A percentile compares a stretch with the other conserved stretches of the same genome.
Conservation (phyloP, 2,797 vertebrate species). For the Sebastes oblongus region DNA sequence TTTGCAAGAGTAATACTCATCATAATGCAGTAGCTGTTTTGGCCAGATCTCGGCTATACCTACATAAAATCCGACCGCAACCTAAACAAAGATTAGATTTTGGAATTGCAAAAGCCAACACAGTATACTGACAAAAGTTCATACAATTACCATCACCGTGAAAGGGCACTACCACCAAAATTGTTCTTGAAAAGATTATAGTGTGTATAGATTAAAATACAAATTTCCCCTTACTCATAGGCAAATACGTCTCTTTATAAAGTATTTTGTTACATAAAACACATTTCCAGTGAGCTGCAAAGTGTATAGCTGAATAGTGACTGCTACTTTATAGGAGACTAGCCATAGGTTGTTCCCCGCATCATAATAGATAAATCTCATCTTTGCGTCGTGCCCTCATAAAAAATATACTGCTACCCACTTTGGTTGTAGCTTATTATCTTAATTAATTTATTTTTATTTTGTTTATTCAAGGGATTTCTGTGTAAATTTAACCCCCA, state of each 20-base stretch:
- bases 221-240: conserved; percentile 13
- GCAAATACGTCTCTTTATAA: conserved; percentile 26
- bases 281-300: conserved; percentile 55
- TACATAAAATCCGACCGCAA: conserved; percentile 57
- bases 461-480: not conserved
- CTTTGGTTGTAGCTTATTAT: not conserved
- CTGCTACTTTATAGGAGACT: not conserved
- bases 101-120: conserved; percentile 65
- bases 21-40: conserved; percentile 58
- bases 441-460: not conserved
- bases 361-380: conserved; percentile 6
- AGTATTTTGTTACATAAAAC: conserved; percentile 44
- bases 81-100: conserved; percentile 61
- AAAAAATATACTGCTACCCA: not conserved
- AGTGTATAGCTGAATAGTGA: conserved; percentile 29
- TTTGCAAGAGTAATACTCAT: conserved; percentile 57
- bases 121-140: conserved; percentile 59
- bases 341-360: not conserved
- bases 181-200: conserved; percentile 55
- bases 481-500: not conserved
- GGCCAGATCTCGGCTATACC: conserved; percentile 53
- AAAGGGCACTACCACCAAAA: conserved; percentile 51
- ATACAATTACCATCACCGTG: conserved; percentile 53
- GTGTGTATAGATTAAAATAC: conserved; percentile 47
- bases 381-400: not conserved